Evolutionary conservation across 2,888 invertebrate species (phyloP), one percentile per base, ranked within the genome.

Genomic region (Leucophora obtusa): DNA sequence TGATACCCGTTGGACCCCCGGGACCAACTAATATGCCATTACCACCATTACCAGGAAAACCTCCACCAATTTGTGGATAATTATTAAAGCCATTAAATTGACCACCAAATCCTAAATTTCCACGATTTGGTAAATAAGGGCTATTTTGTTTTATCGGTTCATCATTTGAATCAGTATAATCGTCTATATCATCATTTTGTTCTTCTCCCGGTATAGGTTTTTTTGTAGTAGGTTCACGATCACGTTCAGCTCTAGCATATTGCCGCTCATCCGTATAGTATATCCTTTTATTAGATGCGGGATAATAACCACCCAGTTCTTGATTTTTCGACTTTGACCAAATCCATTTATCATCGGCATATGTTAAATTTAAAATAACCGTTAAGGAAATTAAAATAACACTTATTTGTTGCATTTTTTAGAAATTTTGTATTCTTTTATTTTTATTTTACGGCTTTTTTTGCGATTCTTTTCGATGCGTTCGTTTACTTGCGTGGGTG

Each of bases 1-100:
- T 85, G 18, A 87, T 65, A 0, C 88, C 88, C 0, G 91, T 92
- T 82, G 92, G 92, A n/a, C 92, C 92, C 0, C 91, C 91, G 0
- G 92, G 92, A 1, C 92, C 93, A 1, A 88, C 87, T 7, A 90
- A 83, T 38, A 90, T 84, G 9, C 89, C 91, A 83, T 88, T 89
- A 10, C 84, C 83, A 0, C 86, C 84, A 76, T 73, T 84, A 5
- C 84, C 68, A 4, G 56, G 69, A 50, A 65, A 74, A 6, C 74
- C 58, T 24, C 10, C 11, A 63, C 24, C 18, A 21, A 60, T 5
- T 59, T 71, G 73, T 15, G 79, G 79, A 70, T 58, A 79, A n/a
- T 59, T 74, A 60, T 51, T 68, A 75, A 75, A 66, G 53, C 60
- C 66, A 50, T 74, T 79, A 28, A 50, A 72, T 50, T 54, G 50